Base-by-base conservation (phyloP, 2,113 vertebrate species). In the Calidris pugnax region DNA sequence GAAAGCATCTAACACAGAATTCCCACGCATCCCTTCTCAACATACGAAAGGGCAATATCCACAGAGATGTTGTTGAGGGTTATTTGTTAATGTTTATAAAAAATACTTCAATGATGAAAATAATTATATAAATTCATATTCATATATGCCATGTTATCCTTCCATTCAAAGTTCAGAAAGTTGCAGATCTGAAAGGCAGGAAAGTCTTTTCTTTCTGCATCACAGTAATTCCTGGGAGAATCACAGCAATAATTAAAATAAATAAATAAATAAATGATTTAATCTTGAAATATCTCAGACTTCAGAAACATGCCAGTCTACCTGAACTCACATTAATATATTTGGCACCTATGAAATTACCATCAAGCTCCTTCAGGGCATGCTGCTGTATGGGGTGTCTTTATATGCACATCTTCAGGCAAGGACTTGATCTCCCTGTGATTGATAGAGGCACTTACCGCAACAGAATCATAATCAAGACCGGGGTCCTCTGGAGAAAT, bases 31-130 rank as follows among this genome's bases (percentile, higher is more conserved):
- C 10, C 37, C 28, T 69, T 68, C n/a, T 86, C 45, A 85, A n/a
- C 16, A 35, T 32, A 57, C 28, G 48, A 72, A 89, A 90, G 26
- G 45, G 33, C 26, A 93, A 63, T 33, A 85, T 50, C 22, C 8
- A 64, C 30, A 80, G 19, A 51, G 33, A 85, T 75, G 77, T 64
- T 89, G 57, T 33, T 90, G 59, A 78, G 74, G 89, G 79, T 93
- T 95, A 95, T 86, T 89, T 96, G 74, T 82, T 93, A 79, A 86
- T 55, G 69, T 90, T 88, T 93, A 62, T 77, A 26, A 92, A 82
- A 97, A 96, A 87, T 59, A 77, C 39, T 94, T 96, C 94, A 90
- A n/a, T 87, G 33, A 94, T 91, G 75, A 91, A 93, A 97, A 90
- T 63, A 57, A 39, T 77, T 66, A 19, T 48, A 51, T 24, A 41